These are phyloP conservation scores for Dendrocincla fuliginosa DNA, from an alignment of 2,797 vertebrate species.

Conservation along the genomic window DNA sequence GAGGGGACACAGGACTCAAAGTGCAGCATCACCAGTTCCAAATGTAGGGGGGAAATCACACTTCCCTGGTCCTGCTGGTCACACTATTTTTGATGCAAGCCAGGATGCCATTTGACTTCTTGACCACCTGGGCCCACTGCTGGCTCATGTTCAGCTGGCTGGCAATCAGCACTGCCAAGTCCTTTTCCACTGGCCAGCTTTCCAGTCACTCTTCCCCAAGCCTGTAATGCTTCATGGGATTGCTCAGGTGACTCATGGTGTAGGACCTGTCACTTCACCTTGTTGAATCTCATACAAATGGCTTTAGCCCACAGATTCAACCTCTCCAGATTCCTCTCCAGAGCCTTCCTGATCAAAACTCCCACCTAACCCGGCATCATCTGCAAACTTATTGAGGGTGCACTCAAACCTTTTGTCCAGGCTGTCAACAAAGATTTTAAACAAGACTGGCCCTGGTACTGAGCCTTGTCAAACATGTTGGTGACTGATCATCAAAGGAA, in stretches of 20 bases:
- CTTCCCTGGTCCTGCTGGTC: background rate
- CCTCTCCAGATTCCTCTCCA: background rate
- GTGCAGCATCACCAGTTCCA: rapidly evolving
- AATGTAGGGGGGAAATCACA: background rate
- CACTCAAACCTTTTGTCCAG: background rate
- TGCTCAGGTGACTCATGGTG: background rate
- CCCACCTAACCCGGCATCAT: background rate
- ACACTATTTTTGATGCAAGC: background rate
- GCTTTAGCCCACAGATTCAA: background rate
- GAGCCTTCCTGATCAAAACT: background rate
- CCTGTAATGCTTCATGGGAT: background rate
- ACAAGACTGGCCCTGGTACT: background rate
- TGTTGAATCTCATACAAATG: background rate
- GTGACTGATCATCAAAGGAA: background rate
- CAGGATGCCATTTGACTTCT: background rate
- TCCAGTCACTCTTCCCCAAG: background rate
- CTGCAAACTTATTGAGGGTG: background rate
- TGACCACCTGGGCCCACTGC: background rate
- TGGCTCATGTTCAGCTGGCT: background rate
- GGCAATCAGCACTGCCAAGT: background rate
- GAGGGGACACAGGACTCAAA: rapidly evolving
- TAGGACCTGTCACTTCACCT: background rate
- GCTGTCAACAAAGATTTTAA: background rate
- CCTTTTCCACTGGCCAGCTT: background rate
- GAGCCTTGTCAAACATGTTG: background rate